A percentile compares a stretch with the other conserved stretches of the same genome.
These are phyloP conservation scores for Oreochromis niloticus DNA, from an alignment of 2,113 vertebrate species.

Conservation along the genomic window DNA sequence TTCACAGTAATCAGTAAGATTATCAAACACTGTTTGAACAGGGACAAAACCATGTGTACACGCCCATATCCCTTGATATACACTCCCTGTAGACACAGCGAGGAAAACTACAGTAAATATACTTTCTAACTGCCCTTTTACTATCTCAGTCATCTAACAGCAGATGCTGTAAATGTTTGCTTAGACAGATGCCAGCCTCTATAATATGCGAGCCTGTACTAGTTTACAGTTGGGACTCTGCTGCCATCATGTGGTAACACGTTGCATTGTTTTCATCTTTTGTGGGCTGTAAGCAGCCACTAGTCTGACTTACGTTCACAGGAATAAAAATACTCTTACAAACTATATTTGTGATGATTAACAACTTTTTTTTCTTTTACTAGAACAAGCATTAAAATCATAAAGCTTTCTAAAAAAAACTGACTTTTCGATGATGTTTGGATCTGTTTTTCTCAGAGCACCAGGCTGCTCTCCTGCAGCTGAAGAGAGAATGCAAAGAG, in stretches of 20 bases:
- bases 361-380: not conserved
- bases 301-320: not conserved
- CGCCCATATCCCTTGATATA: not conserved
- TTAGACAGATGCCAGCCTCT: not conserved
- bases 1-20: not conserved
- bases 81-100: not conserved
- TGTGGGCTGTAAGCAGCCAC: not conserved
- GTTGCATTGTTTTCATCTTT: not conserved
- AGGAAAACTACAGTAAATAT: not conserved
- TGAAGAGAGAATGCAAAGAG: slow-evolving; percentile 92
- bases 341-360: not conserved
- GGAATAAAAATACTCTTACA: not conserved
- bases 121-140: not conserved
- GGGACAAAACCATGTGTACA: not conserved
- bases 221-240: not conserved
- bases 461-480: slow-evolving; percentile 89
- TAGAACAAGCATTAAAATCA: not conserved
- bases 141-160: not conserved
- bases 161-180: not conserved
- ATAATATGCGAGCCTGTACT: not conserved
- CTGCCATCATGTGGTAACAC: not conserved
- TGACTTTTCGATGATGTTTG: not conserved
- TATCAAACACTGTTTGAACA: not conserved
- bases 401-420: not conserved
- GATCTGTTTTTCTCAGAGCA: slow-evolving; percentile 78